These are phyloP conservation scores for Exaiptasia diaphana DNA, from an alignment of 64 coral and sea anemone species.

Conservation along the genomic window DNA sequence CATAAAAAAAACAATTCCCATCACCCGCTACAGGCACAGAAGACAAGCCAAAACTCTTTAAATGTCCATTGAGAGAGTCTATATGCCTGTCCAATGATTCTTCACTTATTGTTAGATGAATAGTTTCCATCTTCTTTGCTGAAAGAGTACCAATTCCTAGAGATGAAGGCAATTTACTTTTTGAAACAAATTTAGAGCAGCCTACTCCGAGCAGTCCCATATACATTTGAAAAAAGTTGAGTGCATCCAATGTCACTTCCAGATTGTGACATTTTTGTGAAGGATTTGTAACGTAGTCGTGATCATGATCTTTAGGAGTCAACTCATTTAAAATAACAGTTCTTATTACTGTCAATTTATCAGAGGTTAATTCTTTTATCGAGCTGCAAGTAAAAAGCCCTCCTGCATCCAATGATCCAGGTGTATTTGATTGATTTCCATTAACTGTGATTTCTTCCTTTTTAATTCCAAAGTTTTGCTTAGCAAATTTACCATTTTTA, in stretches of 20 bases:
- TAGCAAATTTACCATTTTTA: neutral
- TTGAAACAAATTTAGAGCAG: neutral
- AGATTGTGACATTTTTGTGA: neutral
- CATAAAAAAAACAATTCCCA: constrained; percentile 42
- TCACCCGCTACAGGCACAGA: constrained; percentile 7
- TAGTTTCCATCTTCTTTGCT: neutral
- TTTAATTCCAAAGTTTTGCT: neutral
- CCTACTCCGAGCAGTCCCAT: neutral
- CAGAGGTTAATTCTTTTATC: neutral
- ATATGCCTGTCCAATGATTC: neutral
- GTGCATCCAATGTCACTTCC: constrained; percentile 20
- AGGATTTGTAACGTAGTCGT: neutral
- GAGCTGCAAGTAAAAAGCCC: neutral
- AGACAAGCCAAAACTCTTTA: constrained; percentile 14
- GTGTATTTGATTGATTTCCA: neutral
- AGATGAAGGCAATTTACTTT: constrained; percentile 23
- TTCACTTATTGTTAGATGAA: neutral
- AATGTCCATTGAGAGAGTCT: neutral
- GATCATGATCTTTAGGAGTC: neutral
- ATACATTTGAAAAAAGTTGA: constrained; percentile 26
- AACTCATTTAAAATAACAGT: neutral
- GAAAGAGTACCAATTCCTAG: constrained; percentile 22
- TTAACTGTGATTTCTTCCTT: neutral
- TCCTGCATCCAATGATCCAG: neutral
- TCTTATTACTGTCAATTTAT: neutral